phyloP scores from a whole-genome alignment of 2,888 invertebrate genomes.

The Cyrtodaria siliqua region DNA sequence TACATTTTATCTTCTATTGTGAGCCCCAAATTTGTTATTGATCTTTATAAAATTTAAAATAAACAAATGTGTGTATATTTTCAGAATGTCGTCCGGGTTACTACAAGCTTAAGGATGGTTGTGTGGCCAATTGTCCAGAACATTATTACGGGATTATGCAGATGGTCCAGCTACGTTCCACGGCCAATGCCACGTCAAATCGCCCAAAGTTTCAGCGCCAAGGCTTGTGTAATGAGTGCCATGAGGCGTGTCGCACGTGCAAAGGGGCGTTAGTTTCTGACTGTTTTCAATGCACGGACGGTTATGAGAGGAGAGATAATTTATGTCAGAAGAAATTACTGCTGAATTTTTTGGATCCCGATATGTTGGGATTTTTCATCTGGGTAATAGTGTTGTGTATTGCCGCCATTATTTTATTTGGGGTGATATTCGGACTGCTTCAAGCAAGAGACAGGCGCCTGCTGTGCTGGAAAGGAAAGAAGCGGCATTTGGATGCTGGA shows the following conservation, averaged over 20 bases:
- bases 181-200: constrained; percentile 56
- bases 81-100: constrained; percentile 80
- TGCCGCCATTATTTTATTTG: constrained; percentile 77
- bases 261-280: constrained; percentile 73
- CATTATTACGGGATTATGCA: constrained; percentile 79
- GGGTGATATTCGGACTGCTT: constrained; percentile 77
- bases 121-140: constrained; percentile 79
- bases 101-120: constrained; percentile 77
- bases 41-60: too few species aligned
- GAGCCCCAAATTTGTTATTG: too few species aligned
- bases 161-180: constrained; percentile 70
- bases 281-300: constrained; percentile 77
- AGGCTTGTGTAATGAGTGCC: constrained; percentile 77
- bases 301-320: constrained; percentile 67
- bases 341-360: constrained; percentile 80
- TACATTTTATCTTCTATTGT: too few species aligned
- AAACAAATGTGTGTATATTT: constrained; percentile 26
- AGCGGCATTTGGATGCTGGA: constrained; percentile 65
- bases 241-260: constrained; percentile 78
- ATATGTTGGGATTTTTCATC: constrained; percentile 79
- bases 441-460: constrained; percentile 77
- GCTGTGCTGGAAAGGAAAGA: constrained; percentile 79
- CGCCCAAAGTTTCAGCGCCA: constrained; percentile 69
- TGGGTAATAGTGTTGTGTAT: constrained; percentile 81
- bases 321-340: constrained; percentile 77